Evolutionary conservation across 2,113 vertebrate species (phyloP).

Genomic region (Podarcis raffonei): DNA sequence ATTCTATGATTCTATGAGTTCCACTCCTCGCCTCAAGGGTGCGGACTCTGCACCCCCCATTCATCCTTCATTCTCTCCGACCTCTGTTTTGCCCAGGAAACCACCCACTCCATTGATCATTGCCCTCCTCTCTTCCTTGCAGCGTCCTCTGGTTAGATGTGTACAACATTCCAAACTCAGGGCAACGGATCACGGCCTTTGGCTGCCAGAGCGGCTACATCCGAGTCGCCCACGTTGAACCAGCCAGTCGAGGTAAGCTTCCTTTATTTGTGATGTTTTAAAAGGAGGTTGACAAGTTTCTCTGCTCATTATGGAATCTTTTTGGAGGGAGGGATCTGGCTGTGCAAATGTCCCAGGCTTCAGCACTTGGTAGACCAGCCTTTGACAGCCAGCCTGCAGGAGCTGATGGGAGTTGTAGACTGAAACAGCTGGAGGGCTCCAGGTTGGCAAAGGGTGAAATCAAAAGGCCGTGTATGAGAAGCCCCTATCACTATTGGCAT

Average conservation of each 20-base stretch:
- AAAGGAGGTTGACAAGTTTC: neutral
- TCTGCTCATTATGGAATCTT: neutral
- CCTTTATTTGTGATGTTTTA: fast-evolving
- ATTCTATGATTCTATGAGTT: too few species aligned
- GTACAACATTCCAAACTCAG: conserved; percentile 67
- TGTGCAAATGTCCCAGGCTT: too few species aligned
- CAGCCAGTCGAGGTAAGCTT: conserved; percentile 75
- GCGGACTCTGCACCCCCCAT: too few species aligned
- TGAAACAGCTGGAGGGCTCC: neutral
- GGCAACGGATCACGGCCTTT: conserved; percentile 80
- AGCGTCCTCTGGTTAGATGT: conserved; percentile 88
- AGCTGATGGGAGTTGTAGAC: neutral
- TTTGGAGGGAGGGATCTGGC: neutral
- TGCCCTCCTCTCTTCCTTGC: neutral
- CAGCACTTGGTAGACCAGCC: neutral
- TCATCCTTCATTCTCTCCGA: neutral
- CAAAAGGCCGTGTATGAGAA: too few species aligned
- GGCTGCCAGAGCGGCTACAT: conserved; percentile 89
- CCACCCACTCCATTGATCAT: too few species aligned
- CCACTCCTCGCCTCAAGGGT: too few species aligned
- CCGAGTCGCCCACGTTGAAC: conserved; percentile 84
- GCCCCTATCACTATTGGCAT: too few species aligned
- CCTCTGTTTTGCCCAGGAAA: too few species aligned
- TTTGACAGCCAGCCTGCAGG: too few species aligned
- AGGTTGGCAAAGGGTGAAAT: too few species aligned